A percentile compares a stretch with the other conserved stretches of the same genome.
These are phyloP conservation scores for Caenorhabditis elegans DNA, from an alignment of 1,140 invertebrate genomes.

Conservation along the genomic window WBcel235 BX284605.5:18700001-18700500, in stretches of 20 bases:
- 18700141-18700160: no score
- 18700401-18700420: neutral
- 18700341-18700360: neutral
- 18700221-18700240: no score
- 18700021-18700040: no score
- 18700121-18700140: no score
- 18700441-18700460: constrained; percentile 1
- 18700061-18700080: no score
- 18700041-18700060: no score
- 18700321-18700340: neutral
- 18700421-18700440: neutral
- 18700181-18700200: neutral
- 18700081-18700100: no score
- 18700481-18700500: constrained; percentile 22
- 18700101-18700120: neutral
- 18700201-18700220: no score
- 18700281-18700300: no score
- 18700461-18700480: neutral
- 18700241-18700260: no score
- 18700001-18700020: no score
- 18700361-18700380: neutral
- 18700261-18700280: no score
- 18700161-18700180: neutral
- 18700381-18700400: neutral
- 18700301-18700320: neutral